A percentile compares a stretch with the other conserved stretches of the same genome.
phyloP scores from a whole-genome alignment of 37 sponge, comb jelly and placozoan genomes.

The Spongilla lacustris region DNA sequence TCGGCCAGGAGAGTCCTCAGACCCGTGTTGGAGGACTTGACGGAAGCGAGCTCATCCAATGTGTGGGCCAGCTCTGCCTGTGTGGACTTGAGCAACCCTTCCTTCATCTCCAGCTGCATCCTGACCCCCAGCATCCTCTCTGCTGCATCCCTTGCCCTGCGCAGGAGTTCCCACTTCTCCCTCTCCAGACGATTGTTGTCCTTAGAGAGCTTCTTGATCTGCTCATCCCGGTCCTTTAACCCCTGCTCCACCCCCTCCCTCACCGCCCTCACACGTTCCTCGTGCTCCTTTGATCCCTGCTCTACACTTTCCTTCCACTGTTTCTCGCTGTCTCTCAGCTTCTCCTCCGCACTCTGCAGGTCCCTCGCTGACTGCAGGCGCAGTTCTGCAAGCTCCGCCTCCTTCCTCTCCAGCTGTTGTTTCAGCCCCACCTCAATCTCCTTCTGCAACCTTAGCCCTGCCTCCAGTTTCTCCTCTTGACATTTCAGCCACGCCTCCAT shows the following conservation, averaged over 20 bases:
- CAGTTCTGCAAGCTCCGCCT: not conserved
- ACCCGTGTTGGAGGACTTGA: conserved; percentile 65
- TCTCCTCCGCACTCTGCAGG: not conserved
- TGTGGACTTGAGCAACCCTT: conserved; percentile 9
- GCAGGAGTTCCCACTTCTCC: conserved; percentile 92
- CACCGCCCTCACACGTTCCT: conserved; percentile 25
- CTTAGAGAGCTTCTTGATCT: conserved; percentile 41
- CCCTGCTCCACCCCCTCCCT: not conserved
- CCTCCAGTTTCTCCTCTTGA: too few species aligned
- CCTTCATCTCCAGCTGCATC: conserved; percentile 61
- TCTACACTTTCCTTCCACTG: conserved; percentile 6
- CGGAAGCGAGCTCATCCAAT: conserved; percentile 53
- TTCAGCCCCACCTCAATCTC: not conserved
- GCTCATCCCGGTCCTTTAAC: conserved; percentile 55
- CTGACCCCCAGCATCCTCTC: conserved; percentile 64
- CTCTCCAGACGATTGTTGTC: conserved; percentile 71
- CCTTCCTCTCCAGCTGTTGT: not conserved
- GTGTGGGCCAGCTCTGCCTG: conserved; percentile 46
- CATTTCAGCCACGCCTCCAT: too few species aligned
- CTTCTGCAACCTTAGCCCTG: too few species aligned
- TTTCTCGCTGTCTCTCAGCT: too few species aligned
- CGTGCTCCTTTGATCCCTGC: conserved; percentile 26
- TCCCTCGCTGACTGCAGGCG: not conserved
- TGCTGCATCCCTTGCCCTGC: conserved; percentile 72
- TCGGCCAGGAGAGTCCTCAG: conserved; percentile 49